Evolutionary conservation across 2,888 invertebrate species (phyloP).

Genomic region (Caenorhabditis uteleia): DNA sequence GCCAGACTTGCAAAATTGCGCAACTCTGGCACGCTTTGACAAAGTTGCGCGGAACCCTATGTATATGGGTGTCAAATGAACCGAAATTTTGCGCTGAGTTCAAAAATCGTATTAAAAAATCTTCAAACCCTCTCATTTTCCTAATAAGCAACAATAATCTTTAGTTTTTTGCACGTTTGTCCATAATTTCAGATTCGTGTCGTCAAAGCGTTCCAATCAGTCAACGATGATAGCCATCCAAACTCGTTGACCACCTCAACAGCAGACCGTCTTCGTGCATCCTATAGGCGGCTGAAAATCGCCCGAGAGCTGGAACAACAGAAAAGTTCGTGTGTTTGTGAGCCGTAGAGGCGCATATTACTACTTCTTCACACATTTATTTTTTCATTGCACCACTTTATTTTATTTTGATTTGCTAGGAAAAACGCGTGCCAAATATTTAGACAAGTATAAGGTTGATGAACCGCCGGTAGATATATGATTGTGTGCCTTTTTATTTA

Average conservation of each 20-base stretch:
- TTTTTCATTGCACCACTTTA: background rate
- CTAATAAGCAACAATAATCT: background rate
- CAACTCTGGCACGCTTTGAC: no score
- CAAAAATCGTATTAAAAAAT: no score
- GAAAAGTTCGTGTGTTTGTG: constrained; percentile 60
- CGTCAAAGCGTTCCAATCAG: constrained; percentile 66
- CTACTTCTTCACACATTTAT: background rate
- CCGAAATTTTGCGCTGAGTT: no score
- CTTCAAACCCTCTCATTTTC: background rate
- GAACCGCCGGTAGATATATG: background rate
- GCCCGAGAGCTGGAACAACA: constrained; percentile 66
- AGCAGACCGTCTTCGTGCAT: constrained; percentile 65
- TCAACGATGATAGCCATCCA: constrained; percentile 61
- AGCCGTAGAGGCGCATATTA: no score
- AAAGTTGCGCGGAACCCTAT: no score
- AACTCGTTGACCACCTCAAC: constrained; percentile 65
- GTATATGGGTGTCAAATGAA: no score
- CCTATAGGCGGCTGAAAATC: constrained; percentile 64
- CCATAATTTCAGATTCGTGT: constrained; percentile 66
- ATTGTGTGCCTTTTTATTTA: background rate
- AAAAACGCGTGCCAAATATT: constrained; percentile 9
- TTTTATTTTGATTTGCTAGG: background rate
- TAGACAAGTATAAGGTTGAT: constrained; percentile 9
- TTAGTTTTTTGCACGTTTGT: constrained; percentile 12
- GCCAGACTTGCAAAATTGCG: no score